Evolutionary conservation across 64 coral and sea anemone species (phyloP), one percentile per base, ranked within the genome.

Genomic region (Porites lutea): DNA sequence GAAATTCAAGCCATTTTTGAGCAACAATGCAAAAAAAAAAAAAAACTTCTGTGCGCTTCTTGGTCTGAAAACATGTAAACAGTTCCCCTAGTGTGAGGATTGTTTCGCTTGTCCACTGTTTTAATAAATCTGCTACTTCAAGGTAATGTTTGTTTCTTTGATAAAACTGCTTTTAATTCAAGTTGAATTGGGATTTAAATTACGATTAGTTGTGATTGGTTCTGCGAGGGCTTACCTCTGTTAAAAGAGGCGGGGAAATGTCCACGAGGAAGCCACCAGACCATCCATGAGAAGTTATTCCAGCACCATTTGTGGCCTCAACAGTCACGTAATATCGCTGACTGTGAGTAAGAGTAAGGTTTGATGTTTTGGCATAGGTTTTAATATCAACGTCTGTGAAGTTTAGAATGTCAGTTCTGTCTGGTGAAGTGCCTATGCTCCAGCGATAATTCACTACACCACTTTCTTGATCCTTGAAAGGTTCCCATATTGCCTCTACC

Each of bases 301-400:
- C 89, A 18, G 97, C 94, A 61, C 82, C 86, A 91, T 88, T 98
- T 14, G 81, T 95, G 13, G 67, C 91, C 45, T 96, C 91, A 45
- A 98, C 91, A 19, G 97, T 98, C 45, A 98, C 91, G 87, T 96
- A 93, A 94, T 98, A 98, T 13, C 87, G 60, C 20, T 54, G 78
- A 62, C 91, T 83, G 13, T 67, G 65, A 79, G 15, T 79, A 12
- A 98, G 69, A 23, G 94, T 95, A 21, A 91, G 81, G 87, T 96
- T 98, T 27, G 21, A 72, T 51, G 52, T 72, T 16, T 37, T 91
- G 2, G 75, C 97, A 12, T 66, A 77, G 59, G 82, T 96, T 43
- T 74, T 37, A 65, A 65, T 90, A 23, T 47, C 94, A 18, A 98
- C 97, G 0, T 87, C 68, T 15, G 52, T 61, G 53, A 93, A 96